Base-by-base conservation (phyloP, 2,113 vertebrate genomes). In the Butorides virescens region DNA sequence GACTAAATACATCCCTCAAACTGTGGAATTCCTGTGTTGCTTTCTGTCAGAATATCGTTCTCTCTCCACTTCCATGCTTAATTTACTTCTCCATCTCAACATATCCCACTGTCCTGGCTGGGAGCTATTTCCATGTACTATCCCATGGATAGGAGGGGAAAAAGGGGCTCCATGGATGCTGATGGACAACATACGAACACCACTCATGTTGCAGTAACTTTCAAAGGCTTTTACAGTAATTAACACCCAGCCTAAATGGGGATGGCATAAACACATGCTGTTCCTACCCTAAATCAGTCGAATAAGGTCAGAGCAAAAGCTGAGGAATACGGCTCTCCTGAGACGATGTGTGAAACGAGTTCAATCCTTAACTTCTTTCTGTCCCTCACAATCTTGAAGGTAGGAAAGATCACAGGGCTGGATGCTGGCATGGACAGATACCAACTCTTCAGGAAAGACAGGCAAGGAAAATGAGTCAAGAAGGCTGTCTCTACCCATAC, bases 71-170 rank as follows among this genome's bases (percentile, higher is more conserved):
- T 11, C 3, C 6, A 22, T 11, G 4, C 16, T 32, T 7, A 27
- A 52, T 37, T 59, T 34, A 32, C 52, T 32, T 52, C 65, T 52
- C 71, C 44, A 12, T 8, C 27, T 34, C 53, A 30, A 1, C 34
- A 9, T 4, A 30, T 13, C 25, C 42, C 10, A 1, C 29, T 46
- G 44, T 15, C 23, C 63, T 2, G 2, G 62, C 32, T 27, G 63
- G 18, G 27, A 63, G 34, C 49, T 63, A 15, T n/a, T 62, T 37
- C 89, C 30, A 4, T 5, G 61, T 15, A 18, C 34, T 30, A 2
- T 0, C 62, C 10, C 1, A 0, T 16, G 39, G 37, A 10, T 0
- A 71, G 47, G 21, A 59, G 37, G 21, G 9, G 14, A 29, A 37
- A 13, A 53, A 61, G 16, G 56, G 15, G 29, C 15, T 25, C 18